Evolutionary conservation across 92 coral and sea anemone species (phyloP).

Genomic region (Actinernus sp.): DNA sequence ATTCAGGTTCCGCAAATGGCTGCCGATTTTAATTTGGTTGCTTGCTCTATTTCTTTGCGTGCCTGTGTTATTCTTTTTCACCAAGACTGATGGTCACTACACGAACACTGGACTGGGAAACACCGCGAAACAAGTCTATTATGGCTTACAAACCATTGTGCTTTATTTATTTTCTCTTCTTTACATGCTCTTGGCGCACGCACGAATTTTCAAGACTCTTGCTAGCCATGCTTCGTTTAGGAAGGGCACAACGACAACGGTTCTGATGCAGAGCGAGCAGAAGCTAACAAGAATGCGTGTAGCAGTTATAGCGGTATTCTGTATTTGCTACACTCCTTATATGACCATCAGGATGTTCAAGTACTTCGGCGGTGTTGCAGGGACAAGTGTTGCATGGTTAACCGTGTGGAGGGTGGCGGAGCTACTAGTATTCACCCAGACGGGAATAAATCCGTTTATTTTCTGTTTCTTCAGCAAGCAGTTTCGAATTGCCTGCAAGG

Average conservation of each 20-base stretch:
- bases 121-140: conserved; percentile 34
- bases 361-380: conserved; percentile 10
- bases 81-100: not conserved
- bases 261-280: conserved; percentile 33
- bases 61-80: conserved; percentile 17
- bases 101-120: conserved; percentile 20
- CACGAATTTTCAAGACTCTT: conserved; percentile 31
- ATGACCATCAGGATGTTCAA: conserved; percentile 22
- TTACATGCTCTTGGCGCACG: conserved; percentile 63
- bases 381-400: conserved; percentile 5
- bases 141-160: conserved; percentile 29
- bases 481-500: conserved; percentile 55
- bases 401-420: conserved; percentile 38
- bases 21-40: conserved; percentile 38
- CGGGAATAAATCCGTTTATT: conserved; percentile 54
- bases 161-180: conserved; percentile 35
- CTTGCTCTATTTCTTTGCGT: conserved; percentile 36
- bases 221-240: conserved; percentile 22
- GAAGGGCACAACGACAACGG: conserved; percentile 1
- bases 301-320: conserved; percentile 36
- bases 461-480: conserved; percentile 64
- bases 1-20: conserved; percentile 36
- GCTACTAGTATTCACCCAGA: conserved; percentile 43
- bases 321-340: conserved; percentile 44
- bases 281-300: conserved; percentile 62